phyloP scores from a whole-genome alignment of 2,888 invertebrate genomes.

The Pyralis farinalis region DNA sequence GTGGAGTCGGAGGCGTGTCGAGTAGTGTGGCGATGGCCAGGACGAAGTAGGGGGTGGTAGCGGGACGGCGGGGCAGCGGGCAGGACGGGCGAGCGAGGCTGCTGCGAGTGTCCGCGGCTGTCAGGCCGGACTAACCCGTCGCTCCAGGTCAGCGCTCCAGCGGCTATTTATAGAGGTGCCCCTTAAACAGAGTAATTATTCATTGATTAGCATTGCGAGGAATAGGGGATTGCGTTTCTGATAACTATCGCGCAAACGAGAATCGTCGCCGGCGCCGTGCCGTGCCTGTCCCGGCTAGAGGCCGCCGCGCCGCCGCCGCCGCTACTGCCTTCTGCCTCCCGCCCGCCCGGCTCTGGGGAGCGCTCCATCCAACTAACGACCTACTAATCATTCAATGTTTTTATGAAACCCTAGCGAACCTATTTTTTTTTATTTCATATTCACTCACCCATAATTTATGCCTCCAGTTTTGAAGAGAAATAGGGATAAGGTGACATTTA shows the following conservation, averaged over 20 bases:
- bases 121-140: constrained; percentile 79
- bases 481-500: no score
- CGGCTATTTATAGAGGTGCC: constrained; percentile 80
- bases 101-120: constrained; percentile 72
- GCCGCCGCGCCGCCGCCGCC: constrained; percentile 65
- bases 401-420: no score
- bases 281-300: constrained; percentile 37
- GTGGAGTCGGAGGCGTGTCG: constrained; percentile 67
- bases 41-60: constrained; percentile 19
- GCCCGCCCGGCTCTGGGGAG: constrained; percentile 1
- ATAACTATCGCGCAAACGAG: constrained; percentile 78
- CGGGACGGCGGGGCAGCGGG: constrained; percentile 27
- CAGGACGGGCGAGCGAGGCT: constrained; percentile 44
- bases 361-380: no score
- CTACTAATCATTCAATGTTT: no score
- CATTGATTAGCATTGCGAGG: constrained; percentile 81
- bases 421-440: no score
- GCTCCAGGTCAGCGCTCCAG: constrained; percentile 81
- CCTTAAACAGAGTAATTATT: constrained; percentile 82
- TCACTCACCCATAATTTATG: no score
- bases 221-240: constrained; percentile 79
- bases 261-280: constrained; percentile 70
- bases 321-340: constrained; percentile 15
- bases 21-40: constrained; percentile 39
- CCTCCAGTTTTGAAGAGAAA: no score